Evolutionary conservation across 2,797 vertebrate species (phyloP), one percentile per base, ranked within the genome.

Genomic region (Thripadectes ignobilis): DNA sequence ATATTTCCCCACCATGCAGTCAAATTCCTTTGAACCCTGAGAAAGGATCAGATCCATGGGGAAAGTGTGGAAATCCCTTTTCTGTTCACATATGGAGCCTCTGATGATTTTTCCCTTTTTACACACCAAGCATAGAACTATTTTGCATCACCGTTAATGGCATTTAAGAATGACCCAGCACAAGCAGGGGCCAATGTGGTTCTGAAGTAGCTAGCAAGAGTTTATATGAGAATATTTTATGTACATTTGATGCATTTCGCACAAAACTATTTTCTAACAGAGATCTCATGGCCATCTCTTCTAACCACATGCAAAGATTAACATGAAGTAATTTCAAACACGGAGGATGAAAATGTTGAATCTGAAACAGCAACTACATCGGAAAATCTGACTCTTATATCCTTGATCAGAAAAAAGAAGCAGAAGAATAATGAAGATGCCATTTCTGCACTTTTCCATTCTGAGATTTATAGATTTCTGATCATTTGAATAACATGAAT

Each of bases 391-490:
- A 68, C 41, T 63, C 32, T 63, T 71, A 45, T 2, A 85, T 74
- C 8, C 32, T 65, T 71, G 61, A 77, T 87, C 46, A 89, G 51
- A 83, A 79, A 91, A 87, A 92, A 59, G 49, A 43, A 73, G 5
- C 9, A 61, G 29, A 84, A 92, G 63, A 92, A 88, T 57, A 94
- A 89, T 38, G 81, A 94, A 87, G 71, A 80, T 85, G 62, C 61
- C 58, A 68, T 77, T 93, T 91, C 39, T 93, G 39, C 39, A 77
- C 23, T 83, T 95, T 89, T 81, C 49, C 14, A 38, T 91, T 93
- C 72, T 62, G 65, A 93, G 66, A 68, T 89, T 87, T 89, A 83
- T 58, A 75, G 72, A 91, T 85, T 93, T 89, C 84, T 91, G 72
- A 91, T 83, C 3, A 73, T 80, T 68, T 91, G 81, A 92, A 86